phyloP scores from a whole-genome alignment of 2,888 invertebrate species.

The Actias luna region DNA sequence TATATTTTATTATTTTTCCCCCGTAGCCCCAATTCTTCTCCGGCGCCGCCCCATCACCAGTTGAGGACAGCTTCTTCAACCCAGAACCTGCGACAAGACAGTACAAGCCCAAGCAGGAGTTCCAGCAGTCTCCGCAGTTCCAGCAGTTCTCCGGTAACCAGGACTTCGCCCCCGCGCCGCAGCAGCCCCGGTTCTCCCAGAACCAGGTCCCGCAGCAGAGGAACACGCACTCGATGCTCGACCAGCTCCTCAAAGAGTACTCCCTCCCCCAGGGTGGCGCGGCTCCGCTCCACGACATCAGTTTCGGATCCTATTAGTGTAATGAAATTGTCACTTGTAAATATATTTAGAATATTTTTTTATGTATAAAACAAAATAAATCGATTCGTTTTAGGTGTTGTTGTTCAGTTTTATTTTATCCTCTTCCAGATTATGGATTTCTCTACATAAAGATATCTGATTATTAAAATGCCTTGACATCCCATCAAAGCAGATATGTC shows the following conservation, averaged over 20 bases:
- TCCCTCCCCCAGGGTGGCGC: constrained; percentile 86
- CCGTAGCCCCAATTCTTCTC: constrained; percentile 70
- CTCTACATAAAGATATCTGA: not conserved
- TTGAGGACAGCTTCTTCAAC: constrained; percentile 58
- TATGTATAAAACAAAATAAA: constrained; percentile 45
- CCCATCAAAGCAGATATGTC: too few relatives aligned
- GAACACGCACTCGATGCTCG: constrained; percentile 81
- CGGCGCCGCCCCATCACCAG: constrained; percentile 64
- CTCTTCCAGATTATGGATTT: not conserved
- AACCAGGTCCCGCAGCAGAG: constrained; percentile 45
- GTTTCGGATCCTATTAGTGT: constrained; percentile 89
- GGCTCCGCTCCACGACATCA: constrained; percentile 89
- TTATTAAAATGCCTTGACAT: too few relatives aligned
- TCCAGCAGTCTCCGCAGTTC: constrained; percentile 50
- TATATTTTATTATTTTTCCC: not conserved
- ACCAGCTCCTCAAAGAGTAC: constrained; percentile 91
- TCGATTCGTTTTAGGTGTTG: constrained; percentile 22
- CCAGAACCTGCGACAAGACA: constrained; percentile 54
- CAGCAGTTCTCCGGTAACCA: constrained; percentile 45
- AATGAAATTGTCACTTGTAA: constrained; percentile 56
- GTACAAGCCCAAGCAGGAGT: constrained; percentile 62
- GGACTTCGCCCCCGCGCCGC: constrained; percentile 43
- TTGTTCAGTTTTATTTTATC: constrained; percentile 13
- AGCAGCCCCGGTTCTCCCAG: constrained; percentile 29
- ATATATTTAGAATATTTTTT: constrained; percentile 66